Evolutionary conservation across 2,113 vertebrate genomes (phyloP).

Genomic region (Catagonus wagneri): DNA sequence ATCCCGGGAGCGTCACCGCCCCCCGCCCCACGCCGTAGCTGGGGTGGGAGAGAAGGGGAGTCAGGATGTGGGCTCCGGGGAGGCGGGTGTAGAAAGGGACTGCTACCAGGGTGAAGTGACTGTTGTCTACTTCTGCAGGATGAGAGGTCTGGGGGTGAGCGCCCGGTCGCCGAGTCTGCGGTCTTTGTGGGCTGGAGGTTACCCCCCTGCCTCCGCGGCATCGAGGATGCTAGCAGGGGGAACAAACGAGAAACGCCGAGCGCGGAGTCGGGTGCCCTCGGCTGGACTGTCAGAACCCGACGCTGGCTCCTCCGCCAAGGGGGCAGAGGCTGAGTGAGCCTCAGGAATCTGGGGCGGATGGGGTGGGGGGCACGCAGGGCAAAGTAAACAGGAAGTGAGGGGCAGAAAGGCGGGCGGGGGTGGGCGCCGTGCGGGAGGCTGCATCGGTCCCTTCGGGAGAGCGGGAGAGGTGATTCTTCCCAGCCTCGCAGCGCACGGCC

Average conservation of each 20-base stretch:
- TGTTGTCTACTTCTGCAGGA: neutral
- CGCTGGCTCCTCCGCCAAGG: neutral
- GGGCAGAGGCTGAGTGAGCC: neutral
- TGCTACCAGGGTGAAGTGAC: neutral
- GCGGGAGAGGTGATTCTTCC: neutral
- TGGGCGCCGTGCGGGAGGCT: neutral
- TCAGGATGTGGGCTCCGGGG: neutral
- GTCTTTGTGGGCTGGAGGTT: neutral
- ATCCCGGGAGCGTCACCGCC: neutral
- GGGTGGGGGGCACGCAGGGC: neutral
- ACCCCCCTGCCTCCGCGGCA: too few species aligned
- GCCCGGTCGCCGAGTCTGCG: neutral
- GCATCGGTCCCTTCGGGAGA: neutral
- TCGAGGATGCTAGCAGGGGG: neutral
- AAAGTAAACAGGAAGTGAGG: slow-evolving; percentile 53
- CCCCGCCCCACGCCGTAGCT: too few species aligned
- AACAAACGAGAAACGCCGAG: neutral
- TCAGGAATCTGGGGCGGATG: neutral
- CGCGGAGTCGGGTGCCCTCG: neutral
- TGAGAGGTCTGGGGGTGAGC: too few species aligned
- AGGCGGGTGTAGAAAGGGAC: neutral
- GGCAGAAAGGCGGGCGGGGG: neutral
- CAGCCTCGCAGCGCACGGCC: neutral
- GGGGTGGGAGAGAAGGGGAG: neutral
- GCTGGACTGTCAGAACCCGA: neutral